These are phyloP conservation scores for Elaphurus davidianus DNA, from an alignment of 2,113 vertebrate genomes.

Conservation along the genomic window DNA sequence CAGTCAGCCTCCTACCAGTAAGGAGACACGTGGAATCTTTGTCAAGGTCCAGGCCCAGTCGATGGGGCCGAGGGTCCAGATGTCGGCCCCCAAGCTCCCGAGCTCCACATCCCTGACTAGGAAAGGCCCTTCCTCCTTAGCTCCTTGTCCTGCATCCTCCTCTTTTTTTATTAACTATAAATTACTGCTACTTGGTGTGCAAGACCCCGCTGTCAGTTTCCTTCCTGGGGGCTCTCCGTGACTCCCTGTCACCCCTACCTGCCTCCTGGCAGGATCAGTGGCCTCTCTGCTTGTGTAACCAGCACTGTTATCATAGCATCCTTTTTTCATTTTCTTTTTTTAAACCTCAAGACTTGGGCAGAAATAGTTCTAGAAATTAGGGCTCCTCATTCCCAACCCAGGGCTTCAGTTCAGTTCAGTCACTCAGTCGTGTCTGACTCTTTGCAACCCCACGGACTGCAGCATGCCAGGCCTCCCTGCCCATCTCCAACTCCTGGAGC, in stretches of 20 bases:
- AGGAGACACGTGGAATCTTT: neutral
- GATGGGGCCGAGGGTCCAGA: accelerated
- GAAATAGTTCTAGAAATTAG: neutral
- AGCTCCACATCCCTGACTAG: neutral
- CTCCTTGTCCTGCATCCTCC: neutral
- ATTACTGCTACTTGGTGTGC: neutral
- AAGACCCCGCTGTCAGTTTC: neutral
- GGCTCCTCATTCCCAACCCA: neutral
- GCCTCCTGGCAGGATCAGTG: neutral
- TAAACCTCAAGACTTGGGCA: neutral
- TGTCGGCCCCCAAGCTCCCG: neutral
- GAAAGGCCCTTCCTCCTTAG: neutral
- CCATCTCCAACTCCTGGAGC: neutral
- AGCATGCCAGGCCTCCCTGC: neutral
- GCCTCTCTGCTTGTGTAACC: neutral
- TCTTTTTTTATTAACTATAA: neutral
- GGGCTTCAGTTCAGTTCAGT: neutral
- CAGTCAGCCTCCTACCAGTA: no score
- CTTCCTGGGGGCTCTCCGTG: neutral
- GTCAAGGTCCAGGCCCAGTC: neutral
- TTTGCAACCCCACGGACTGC: neutral
- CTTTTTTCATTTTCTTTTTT: neutral
- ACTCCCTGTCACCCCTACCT: accelerated
- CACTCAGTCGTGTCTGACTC: neutral
- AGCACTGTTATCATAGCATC: neutral